Conservation (phyloP, 2,888 invertebrate species). For the Ptilodon capucinus region DNA sequence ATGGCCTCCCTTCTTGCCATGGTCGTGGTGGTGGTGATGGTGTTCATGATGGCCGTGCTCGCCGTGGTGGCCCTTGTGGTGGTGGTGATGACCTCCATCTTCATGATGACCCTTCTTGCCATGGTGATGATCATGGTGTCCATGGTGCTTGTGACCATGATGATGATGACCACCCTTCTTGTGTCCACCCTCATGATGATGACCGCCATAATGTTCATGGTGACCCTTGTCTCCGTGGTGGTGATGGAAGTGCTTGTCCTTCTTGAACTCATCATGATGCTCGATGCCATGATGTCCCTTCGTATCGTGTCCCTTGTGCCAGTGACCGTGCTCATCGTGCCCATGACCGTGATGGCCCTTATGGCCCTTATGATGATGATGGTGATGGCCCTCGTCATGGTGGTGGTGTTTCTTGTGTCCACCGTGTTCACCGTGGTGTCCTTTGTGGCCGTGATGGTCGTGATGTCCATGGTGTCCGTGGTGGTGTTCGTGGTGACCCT, state of each 20-base stretch:
- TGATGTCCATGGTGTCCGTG: slow-evolving; percentile 87
- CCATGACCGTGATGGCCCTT: slow-evolving; percentile 84
- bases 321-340: slow-evolving; percentile 84
- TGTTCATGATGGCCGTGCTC: slow-evolving; percentile 90
- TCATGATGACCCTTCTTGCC: slow-evolving; percentile 90
- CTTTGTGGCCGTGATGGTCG: slow-evolving; percentile 85
- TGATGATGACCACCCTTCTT: slow-evolving; percentile 92
- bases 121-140: slow-evolving; percentile 89
- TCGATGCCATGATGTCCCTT: slow-evolving; percentile 92
- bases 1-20: slow-evolving; percentile 90
- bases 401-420: slow-evolving; percentile 85
- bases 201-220: slow-evolving; percentile 89
- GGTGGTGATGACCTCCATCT: slow-evolving; percentile 89
- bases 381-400: slow-evolving; percentile 85
- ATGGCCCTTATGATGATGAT: slow-evolving; percentile 84
- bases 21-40: slow-evolving; percentile 86
- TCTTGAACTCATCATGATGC: slow-evolving; percentile 91
- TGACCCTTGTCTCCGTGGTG: slow-evolving; percentile 90
- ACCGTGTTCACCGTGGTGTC: slow-evolving; percentile 83
- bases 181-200: slow-evolving; percentile 89
- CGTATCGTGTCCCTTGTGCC: slow-evolving; percentile 92
- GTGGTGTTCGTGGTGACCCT: slow-evolving; percentile 84
- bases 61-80: slow-evolving; percentile 90
- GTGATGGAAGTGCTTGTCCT: slow-evolving; percentile 92
- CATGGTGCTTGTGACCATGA: slow-evolving; percentile 89